phyloP scores from a whole-genome alignment of 2,888 invertebrate species.

The Tiphia femorata region DNA sequence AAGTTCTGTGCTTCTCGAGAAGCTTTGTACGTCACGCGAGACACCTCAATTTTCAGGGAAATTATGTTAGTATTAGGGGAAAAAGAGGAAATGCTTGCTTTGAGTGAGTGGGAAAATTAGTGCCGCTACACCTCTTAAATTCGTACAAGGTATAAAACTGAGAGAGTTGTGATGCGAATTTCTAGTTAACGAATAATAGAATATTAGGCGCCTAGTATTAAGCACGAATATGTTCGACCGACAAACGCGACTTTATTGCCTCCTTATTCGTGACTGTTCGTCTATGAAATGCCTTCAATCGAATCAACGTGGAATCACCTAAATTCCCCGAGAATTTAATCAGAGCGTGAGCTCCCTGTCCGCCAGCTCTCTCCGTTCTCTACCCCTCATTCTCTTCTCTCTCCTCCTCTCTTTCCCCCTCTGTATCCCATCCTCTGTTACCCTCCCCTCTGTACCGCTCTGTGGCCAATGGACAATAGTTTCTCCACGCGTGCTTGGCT shows the following conservation, averaged over 20 bases:
- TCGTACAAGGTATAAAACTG: no score
- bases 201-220: conserved; percentile 37
- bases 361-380: conserved; percentile 13
- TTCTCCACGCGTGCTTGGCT: conserved; percentile 49
- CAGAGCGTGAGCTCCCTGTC: conserved; percentile 54
- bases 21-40: no score
- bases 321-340: conserved; percentile 62
- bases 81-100: no score
- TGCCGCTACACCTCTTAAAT: no score
- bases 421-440: conserved; percentile 14
- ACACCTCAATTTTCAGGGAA: no score
- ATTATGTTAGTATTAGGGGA: no score
- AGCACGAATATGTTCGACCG: conserved; percentile 43
- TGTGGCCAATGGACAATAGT: conserved; percentile 48
- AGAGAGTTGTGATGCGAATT: no score
- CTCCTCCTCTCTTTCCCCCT: conserved; percentile 12
- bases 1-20: no score
- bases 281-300: conserved; percentile 61
- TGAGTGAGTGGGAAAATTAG: no score
- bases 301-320: conserved; percentile 59
- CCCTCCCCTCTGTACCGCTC: conserved; percentile 17
- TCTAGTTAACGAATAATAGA: no score
- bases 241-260: conserved; percentile 55
- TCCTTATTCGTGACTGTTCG: conserved; percentile 56
- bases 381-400: not conserved